Evolutionary conservation across 2,888 invertebrate genomes (phyloP), one percentile per base, ranked within the genome.

Genomic region (Acrobasis suavella): DNA sequence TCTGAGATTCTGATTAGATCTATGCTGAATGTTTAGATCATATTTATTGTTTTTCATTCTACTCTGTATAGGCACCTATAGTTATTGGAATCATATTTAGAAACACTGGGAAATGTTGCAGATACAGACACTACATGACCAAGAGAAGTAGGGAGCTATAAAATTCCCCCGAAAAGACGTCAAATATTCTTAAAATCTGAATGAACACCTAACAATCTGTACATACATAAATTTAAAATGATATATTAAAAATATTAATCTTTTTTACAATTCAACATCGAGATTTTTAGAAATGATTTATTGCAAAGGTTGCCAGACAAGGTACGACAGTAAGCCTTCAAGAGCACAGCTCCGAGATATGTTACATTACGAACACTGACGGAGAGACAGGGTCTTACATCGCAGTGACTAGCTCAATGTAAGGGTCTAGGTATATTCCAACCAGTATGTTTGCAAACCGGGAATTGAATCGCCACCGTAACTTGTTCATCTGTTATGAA

Each of bases 221-320:
- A 83, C 78, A 78, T 82, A 83, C 78, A 78, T 72, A 75, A 67
- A 73, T 77, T 67, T 72, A 77, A 78, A 78, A 80, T 77, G 71
- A 80, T 76, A 75, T 85, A 84, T 82, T 84, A 80, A 83, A 82
- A 83, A 83, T 85, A 83, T 82, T 73, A 69, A 69, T 76, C 75
- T 81, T 74, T 76, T 65, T 65, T n/a, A 63, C 62, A 59, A 62
- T 69, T 65, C 58, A 65, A 64, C 63, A 67, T 37, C 60, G 37
- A 65, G 60, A 66, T 63, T 67, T 65, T 64, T 64, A 65, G 62
- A 64, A 56, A 42, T 61, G 63, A 64, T 65, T 69, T 69, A 70
- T 73, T 74, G 71, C 69, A 64, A 68, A 65, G 50, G 65, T 72
- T 66, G 37, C 38, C 32, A 54, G 16, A 32, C 54, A 16, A 50